A percentile compares a stretch with the other conserved stretches of the same genome.
phyloP scores from a whole-genome alignment of 2,113 vertebrate species.

The Girardinichthys multiradiatus region DNA sequence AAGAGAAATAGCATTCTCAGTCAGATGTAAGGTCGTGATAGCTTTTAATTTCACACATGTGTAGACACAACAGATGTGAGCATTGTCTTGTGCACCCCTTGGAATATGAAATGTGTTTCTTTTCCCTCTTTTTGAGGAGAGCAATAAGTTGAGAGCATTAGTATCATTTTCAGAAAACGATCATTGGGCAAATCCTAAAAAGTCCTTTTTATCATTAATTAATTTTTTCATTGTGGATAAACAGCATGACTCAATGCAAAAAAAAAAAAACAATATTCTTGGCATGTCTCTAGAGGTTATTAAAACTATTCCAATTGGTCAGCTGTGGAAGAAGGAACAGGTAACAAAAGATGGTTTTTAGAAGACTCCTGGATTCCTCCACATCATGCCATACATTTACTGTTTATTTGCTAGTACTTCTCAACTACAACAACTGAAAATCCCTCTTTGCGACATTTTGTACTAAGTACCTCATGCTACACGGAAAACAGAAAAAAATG shows the following conservation, averaged over 20 bases:
- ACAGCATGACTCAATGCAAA: background rate
- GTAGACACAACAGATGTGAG: constrained; percentile 65
- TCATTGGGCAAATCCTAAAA: constrained; percentile 9
- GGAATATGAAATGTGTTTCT: constrained; percentile 64
- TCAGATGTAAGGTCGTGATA: constrained; percentile 71
- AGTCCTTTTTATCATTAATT: background rate
- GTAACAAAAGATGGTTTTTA: background rate
- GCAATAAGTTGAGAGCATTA: constrained; percentile 34
- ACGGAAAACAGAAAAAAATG: background rate
- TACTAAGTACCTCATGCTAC: background rate
- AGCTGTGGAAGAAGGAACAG: background rate
- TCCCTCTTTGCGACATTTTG: background rate
- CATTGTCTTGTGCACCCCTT: constrained; percentile 37
- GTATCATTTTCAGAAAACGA: constrained; percentile 23
- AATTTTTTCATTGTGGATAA: background rate
- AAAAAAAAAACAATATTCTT: background rate
- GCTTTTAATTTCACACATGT: constrained; percentile 83
- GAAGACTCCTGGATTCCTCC: background rate
- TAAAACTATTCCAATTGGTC: background rate
- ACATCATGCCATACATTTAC: background rate
- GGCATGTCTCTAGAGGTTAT: background rate
- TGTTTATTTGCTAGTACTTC: too few species aligned
- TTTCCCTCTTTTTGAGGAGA: constrained; percentile 39
- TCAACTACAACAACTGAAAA: background rate
- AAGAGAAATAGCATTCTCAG: constrained; percentile 71